A percentile compares a stretch with the other conserved stretches of the same genome.
phyloP scores from a whole-genome alignment of 2,797 vertebrate species.

The Ibycter americanus region DNA sequence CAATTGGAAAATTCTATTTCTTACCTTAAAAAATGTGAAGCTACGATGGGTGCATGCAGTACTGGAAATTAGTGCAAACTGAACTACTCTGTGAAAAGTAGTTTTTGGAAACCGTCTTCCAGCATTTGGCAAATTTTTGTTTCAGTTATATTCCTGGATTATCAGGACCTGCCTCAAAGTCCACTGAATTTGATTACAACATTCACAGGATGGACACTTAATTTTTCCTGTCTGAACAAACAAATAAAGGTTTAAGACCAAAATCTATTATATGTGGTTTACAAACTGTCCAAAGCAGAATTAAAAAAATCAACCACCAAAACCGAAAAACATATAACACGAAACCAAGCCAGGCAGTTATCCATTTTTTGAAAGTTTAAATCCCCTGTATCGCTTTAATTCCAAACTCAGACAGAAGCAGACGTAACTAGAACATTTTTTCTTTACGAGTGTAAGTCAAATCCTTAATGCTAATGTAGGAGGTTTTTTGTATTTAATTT shows the following conservation, averaged over 20 bases:
- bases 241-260: neutral
- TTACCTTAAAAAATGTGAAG: neutral
- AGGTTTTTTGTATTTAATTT: slow-evolving; percentile 34
- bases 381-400: neutral
- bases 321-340: no score
- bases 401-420: neutral
- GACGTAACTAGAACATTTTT: neutral
- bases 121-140: neutral
- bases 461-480: slow-evolving; percentile 23
- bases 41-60: neutral
- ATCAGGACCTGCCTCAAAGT: neutral
- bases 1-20: neutral
- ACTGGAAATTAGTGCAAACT: neutral
- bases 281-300: neutral
- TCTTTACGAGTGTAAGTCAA: slow-evolving; percentile 1
- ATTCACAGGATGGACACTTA: neutral
- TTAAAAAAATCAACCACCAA: neutral
- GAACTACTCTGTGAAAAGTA: neutral
- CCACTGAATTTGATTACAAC: neutral
- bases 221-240: neutral
- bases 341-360: neutral
- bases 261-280: neutral
- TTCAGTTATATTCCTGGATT: neutral
- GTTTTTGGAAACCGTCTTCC: neutral
- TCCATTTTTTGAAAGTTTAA: neutral